These are phyloP conservation scores for Chaetogeoica ovagalla DNA, from an alignment of 2,888 invertebrate genomes.

Conservation along the genomic window DNA sequence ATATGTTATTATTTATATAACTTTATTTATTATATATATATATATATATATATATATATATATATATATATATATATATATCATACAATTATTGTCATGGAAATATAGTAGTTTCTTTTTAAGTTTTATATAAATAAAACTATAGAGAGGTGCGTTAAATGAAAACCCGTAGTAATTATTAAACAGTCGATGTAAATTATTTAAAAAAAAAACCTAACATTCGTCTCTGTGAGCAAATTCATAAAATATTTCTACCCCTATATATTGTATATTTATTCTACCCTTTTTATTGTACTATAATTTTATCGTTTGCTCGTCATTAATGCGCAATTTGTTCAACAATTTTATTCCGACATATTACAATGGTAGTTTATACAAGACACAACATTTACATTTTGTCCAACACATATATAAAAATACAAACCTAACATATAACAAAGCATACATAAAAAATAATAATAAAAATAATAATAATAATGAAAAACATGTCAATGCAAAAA, in stretches of 20 bases:
- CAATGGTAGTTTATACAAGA: constrained; percentile 13
- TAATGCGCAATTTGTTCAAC: constrained; percentile 8
- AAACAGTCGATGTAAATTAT: constrained; percentile 33
- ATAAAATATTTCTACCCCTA: constrained; percentile 27
- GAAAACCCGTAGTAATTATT: constrained; percentile 44
- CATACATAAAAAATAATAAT: constrained; percentile 29
- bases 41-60: constrained; percentile 6
- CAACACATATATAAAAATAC: constrained; percentile 32
- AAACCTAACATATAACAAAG: constrained; percentile 52
- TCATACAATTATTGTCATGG: constrained; percentile 49
- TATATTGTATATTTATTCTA: neutral
- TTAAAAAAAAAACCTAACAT: constrained; percentile 8
- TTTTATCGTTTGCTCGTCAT: neutral
- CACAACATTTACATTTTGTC: constrained; percentile 25
- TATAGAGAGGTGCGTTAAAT: constrained; percentile 29
- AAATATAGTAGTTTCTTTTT: constrained; percentile 26
- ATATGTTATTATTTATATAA: neutral
- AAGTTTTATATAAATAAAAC: constrained; percentile 11
- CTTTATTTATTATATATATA: no score
- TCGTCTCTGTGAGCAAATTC: constrained; percentile 31
- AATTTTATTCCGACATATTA: constrained; percentile 41
- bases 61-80: constrained; percentile 12
- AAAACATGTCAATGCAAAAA: constrained; percentile 32
- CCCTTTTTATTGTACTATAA: constrained; percentile 24
- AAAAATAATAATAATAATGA: constrained; percentile 1